phyloP scores from a whole-genome alignment of 2,113 vertebrate species.

The Vireo altiloquus region DNA sequence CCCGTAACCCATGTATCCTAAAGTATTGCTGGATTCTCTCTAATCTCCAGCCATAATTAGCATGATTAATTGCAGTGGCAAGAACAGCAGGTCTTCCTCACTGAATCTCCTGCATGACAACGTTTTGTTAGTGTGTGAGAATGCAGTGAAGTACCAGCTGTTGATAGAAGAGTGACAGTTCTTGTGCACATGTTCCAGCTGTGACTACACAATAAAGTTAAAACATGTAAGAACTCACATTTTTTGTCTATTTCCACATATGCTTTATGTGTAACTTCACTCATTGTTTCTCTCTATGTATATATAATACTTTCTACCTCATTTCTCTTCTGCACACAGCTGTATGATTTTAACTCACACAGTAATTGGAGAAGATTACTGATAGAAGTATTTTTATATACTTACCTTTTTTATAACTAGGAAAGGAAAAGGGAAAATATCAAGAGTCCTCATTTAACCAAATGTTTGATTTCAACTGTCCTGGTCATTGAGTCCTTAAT shows the following conservation, averaged over 20 bases:
- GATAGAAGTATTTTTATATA: background rate
- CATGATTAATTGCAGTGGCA: background rate
- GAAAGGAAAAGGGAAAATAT: background rate
- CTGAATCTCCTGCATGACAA: background rate
- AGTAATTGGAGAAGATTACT: background rate
- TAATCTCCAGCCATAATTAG: background rate
- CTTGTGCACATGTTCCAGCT: background rate
- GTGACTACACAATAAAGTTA: background rate
- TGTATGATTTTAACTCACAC: background rate
- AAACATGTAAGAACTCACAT: background rate
- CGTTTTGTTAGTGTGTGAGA: background rate
- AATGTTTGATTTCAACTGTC: background rate
- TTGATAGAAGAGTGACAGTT: background rate
- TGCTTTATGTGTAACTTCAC: background rate
- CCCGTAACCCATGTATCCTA: background rate
- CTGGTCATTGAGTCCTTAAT: background rate
- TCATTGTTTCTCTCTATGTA: background rate
- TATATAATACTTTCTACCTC: background rate
- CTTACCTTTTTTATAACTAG: background rate
- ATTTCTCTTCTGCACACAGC: background rate
- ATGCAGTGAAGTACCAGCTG: background rate
- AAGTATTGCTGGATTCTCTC: background rate
- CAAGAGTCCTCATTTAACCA: background rate
- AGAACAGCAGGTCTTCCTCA: conserved; percentile 19
- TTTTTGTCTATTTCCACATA: conserved; percentile 19